These are phyloP conservation scores for Cataglyphis livida DNA, from an alignment of 2,888 invertebrate species.

Conservation along the genomic window DNA sequence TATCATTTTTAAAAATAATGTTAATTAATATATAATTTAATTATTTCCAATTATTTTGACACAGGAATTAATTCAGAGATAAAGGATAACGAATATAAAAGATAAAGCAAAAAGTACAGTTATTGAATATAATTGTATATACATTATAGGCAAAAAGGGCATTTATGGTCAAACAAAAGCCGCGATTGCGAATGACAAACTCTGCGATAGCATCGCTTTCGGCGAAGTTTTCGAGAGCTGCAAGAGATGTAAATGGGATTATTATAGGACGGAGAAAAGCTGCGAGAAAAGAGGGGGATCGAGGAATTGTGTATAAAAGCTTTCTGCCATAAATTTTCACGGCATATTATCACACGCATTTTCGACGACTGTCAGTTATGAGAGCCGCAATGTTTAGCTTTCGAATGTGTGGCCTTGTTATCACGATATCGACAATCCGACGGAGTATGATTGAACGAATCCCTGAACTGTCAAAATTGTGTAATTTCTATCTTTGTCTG, in stretches of 20 bases:
- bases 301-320: conserved; percentile 63
- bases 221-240: conserved; percentile 18
- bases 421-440: conserved; percentile 12
- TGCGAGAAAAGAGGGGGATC: conserved; percentile 55
- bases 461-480: not conserved
- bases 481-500: not conserved
- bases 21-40: not conserved
- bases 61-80: not conserved
- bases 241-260: conserved; percentile 16
- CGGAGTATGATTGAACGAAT: conserved; percentile 7
- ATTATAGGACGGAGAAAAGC: conserved; percentile 31
- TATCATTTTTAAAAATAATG: not conserved
- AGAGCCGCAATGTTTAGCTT: conserved; percentile 40
- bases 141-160: not conserved
- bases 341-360: conserved; percentile 49
- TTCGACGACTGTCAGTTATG: conserved; percentile 52
- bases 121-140: not conserved
- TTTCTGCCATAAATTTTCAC: conserved; percentile 60
- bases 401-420: conserved; percentile 11
- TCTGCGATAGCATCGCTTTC: not conserved
- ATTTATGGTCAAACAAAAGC: conserved; percentile 38
- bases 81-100: not conserved
- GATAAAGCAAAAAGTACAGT: not conserved
- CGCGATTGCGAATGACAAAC: conserved; percentile 25
- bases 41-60: conserved; percentile 1